Percentiles rank a stretch among this genome's conserved stretches.
These are phyloP conservation scores for Hippasteria phrygiana DNA, from an alignment of 53 echinoderm and acorn worm species.

Conservation along the genomic window DNA sequence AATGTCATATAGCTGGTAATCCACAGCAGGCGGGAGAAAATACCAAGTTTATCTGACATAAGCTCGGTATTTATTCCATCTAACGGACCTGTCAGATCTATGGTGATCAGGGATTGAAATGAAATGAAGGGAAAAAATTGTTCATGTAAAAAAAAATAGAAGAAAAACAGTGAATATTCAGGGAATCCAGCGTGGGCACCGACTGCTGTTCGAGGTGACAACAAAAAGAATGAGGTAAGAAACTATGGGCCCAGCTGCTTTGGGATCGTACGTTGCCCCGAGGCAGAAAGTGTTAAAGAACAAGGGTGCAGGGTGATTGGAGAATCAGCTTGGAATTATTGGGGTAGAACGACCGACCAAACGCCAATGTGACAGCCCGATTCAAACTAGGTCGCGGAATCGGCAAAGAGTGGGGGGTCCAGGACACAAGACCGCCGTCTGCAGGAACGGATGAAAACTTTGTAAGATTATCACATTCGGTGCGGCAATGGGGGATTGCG, in stretches of 20 bases:
- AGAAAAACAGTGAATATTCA: constrained; percentile 44
- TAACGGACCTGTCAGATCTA: constrained; percentile 20
- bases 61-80: constrained; percentile 25
- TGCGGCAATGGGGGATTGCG: background rate
- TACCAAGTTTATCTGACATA: background rate
- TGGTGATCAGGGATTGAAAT: constrained; percentile 2
- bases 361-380: background rate
- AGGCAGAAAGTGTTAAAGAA: constrained; percentile 24
- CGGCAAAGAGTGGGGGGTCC: background rate
- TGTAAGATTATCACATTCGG: constrained; percentile 55
- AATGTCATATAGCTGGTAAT: background rate
- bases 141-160: background rate
- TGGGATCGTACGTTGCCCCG: constrained; percentile 17
- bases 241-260: constrained; percentile 53
- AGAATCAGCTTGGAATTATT: constrained; percentile 35
- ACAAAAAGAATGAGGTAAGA: constrained; percentile 30
- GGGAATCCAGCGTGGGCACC: constrained; percentile 28
- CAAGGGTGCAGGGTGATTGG: constrained; percentile 18
- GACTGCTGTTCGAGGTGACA: constrained; percentile 45
- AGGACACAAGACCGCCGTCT: too few relatives aligned
- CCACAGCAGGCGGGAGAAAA: background rate
- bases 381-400: constrained; percentile 49
- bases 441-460: constrained; percentile 26
- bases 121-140: background rate
- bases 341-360: constrained; percentile 61